Conservation (phyloP, 2,888 invertebrate species). For the Rhagium mordax region DNA sequence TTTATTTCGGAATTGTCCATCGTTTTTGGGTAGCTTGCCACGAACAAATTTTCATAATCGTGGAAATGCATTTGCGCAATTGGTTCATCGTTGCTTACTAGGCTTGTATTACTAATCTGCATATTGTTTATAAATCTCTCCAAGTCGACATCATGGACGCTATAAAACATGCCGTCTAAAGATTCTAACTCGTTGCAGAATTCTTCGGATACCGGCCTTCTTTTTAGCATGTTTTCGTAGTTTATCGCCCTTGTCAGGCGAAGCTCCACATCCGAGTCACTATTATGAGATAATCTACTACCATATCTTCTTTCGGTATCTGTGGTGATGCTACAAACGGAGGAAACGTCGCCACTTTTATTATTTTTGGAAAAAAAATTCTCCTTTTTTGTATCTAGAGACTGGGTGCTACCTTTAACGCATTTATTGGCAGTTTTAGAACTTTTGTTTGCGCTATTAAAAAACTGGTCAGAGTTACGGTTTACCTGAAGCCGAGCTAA, state of each 20-base stretch:
- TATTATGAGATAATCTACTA: slow-evolving; percentile 63
- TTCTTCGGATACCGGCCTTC: slow-evolving; percentile 84
- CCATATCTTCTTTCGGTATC: slow-evolving; percentile 52
- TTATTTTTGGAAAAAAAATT: not conserved
- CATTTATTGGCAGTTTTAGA: slow-evolving; percentile 38
- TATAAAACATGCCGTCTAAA: slow-evolving; percentile 72
- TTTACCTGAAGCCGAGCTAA: slow-evolving; percentile 32
- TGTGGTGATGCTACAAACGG: slow-evolving; percentile 57
- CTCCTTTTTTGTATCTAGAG: slow-evolving; percentile 48
- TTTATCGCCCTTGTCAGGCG: slow-evolving; percentile 57
- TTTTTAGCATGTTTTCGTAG: slow-evolving; percentile 71
- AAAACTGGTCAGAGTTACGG: slow-evolving; percentile 58
- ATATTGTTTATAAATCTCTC: slow-evolving; percentile 80
- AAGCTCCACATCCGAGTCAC: slow-evolving; percentile 69
- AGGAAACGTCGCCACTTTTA: slow-evolving; percentile 50
- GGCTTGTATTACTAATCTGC: slow-evolving; percentile 72
- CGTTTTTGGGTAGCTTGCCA: slow-evolving; percentile 45
- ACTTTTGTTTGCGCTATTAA: slow-evolving; percentile 48
- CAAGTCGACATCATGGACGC: slow-evolving; percentile 75
- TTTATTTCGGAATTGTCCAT: slow-evolving; percentile 4
- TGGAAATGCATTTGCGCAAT: slow-evolving; percentile 49
- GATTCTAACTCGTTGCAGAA: slow-evolving; percentile 78
- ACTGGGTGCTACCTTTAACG: slow-evolving; percentile 42
- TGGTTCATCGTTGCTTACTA: slow-evolving; percentile 41
- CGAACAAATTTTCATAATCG: slow-evolving; percentile 66